Base-by-base conservation (phyloP, 1,140 invertebrate species). In the Pararge aegeria region DNA sequence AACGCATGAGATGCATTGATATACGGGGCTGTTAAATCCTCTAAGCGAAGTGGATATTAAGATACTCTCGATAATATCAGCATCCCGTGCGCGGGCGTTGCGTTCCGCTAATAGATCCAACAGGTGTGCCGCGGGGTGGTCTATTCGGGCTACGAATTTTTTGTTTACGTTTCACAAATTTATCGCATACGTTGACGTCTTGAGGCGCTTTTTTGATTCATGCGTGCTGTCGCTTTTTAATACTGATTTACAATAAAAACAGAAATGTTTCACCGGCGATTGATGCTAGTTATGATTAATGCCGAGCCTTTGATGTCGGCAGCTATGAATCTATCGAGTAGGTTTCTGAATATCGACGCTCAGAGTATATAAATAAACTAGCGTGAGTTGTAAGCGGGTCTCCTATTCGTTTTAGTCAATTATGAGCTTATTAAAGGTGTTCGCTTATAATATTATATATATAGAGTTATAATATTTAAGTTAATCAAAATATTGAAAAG, bases 271-370 rank as follows among this genome's bases (percentile, higher is more conserved):
- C 80, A 78, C 73, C 74, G 74, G 80, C 83, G 82, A 89, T 87
- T 87, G 82, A 87, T 89, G 84, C 80, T 73, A 81, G 83, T 89
- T 89, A 89, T 89, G 83, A 89, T 89, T 87, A 84, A 89, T 87
- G 80, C 74, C 59, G 55, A 61, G 69, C 73, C 84, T 89, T 89
- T 89, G 87, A 89, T 89, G 78, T 89, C 71, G 64, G 66, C 74
- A 78, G 86, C 80, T 87, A 85, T 86, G 86, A 87, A 87, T 87
- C 84, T 87, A 87, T 89, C 86, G 79, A 76, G 81, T 65, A 73
- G 73, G 75, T 75, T 84, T 76, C 78, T 79, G 80, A 78, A 84
- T 87, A 88, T 87, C 78, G 83, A 85, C 83, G 79, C 71, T 70
- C 54, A 38, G 57, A 54, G 67, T 73, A 67, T 81, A 83, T 84